These are phyloP conservation scores for Diarsia mendica DNA, from an alignment of 2,888 invertebrate species.

Conservation along the genomic window DNA sequence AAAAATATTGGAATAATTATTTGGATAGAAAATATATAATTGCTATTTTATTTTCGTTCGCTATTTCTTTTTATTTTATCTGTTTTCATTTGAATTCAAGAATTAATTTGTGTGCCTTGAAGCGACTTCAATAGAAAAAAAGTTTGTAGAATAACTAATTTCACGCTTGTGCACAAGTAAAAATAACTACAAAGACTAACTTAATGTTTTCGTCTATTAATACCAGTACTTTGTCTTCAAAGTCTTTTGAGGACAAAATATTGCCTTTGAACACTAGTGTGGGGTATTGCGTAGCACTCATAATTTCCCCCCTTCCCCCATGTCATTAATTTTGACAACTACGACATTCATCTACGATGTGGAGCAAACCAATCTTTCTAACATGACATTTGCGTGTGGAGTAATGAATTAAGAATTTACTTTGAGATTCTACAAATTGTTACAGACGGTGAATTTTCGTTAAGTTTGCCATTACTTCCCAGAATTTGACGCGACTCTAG, in stretches of 20 bases:
- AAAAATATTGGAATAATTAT: conserved; percentile 38
- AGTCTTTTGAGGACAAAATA: not conserved
- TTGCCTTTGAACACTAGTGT: not conserved
- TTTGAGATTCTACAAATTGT: not conserved
- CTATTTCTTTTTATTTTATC: not conserved
- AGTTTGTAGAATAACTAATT: not conserved
- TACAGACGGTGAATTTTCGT: not conserved
- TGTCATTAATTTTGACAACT: not conserved
- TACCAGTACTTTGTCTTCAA: not conserved
- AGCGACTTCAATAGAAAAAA: not conserved
- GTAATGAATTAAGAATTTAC: not conserved
- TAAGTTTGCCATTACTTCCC: too few species aligned
- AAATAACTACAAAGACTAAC: not conserved
- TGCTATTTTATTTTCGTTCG: conserved; percentile 8
- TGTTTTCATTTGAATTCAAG: not conserved
- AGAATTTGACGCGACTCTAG: too few species aligned
- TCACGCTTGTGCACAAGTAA: not conserved
- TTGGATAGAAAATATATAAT: conserved; percentile 22
- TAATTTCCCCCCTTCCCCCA: not conserved
- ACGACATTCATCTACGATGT: not conserved
- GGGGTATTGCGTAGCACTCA: not conserved
- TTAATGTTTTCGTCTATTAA: not conserved
- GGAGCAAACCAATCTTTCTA: not conserved
- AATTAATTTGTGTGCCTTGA: not conserved
- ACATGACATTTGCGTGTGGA: not conserved